Percentiles rank a stretch among this genome's conserved stretches.
These are phyloP conservation scores for Hystrix cristata DNA, from an alignment of 2,113 vertebrate species.

Conservation along the genomic window DNA sequence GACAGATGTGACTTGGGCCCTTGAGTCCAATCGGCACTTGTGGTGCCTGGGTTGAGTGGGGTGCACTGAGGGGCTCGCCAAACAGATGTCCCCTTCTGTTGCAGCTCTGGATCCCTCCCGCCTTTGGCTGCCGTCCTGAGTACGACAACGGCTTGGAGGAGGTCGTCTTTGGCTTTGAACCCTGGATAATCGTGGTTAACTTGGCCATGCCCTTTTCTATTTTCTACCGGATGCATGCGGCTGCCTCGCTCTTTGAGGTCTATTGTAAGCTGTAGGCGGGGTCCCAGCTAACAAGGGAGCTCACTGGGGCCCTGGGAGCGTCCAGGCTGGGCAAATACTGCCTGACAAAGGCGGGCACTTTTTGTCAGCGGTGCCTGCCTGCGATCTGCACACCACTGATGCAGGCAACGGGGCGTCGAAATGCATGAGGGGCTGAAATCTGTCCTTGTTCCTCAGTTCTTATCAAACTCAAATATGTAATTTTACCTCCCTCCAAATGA, in stretches of 20 bases:
- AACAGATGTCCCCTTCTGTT: slow-evolving; percentile 58
- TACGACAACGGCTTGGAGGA: slow-evolving; percentile 97
- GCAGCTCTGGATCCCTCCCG: slow-evolving; percentile 97
- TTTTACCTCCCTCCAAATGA: background rate
- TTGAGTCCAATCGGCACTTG: fast-evolving
- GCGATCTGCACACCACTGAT: background rate
- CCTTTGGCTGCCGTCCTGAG: slow-evolving; percentile 97
- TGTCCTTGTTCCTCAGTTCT: background rate
- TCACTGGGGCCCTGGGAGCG: background rate
- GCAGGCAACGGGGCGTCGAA: background rate
- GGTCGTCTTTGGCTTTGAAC: slow-evolving; percentile 95
- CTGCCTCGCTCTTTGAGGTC: slow-evolving; percentile 97
- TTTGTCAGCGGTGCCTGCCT: background rate
- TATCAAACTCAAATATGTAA: background rate
- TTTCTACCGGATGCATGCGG: slow-evolving; percentile 99
- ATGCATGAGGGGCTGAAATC: fast-evolving
- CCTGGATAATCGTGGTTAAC: slow-evolving; percentile 98
- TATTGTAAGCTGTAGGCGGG: slow-evolving; percentile 92
- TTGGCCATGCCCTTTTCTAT: slow-evolving; percentile 97
- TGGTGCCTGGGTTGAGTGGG: background rate
- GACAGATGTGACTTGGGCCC: too few species aligned
- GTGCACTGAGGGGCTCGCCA: fast-evolving
- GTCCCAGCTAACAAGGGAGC: background rate
- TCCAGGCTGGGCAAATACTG: slow-evolving; percentile 40
- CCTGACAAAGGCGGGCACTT: background rate